Evolutionary conservation across 2,113 vertebrate genomes (phyloP).

Genomic region (Psilopsiagon aurifrons): DNA sequence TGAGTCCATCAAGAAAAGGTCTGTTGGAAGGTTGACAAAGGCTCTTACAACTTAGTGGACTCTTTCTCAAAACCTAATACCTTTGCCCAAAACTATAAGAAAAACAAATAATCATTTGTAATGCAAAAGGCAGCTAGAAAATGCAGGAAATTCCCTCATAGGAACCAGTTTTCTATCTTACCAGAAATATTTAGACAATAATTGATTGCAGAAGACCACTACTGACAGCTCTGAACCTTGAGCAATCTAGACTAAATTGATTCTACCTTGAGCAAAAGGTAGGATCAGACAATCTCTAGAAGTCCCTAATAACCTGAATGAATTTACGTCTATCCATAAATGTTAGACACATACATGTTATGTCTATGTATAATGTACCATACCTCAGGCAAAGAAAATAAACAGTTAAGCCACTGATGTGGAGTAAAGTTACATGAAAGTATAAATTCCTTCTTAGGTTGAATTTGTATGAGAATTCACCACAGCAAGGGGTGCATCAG

Average conservation of each 20-base stretch:
- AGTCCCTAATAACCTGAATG: not conserved
- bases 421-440: not conserved
- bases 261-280: not conserved
- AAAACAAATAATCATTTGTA: not conserved
- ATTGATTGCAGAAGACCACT: not conserved
- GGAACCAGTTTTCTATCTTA: not conserved
- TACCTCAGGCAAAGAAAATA: not conserved
- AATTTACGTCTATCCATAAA: not conserved
- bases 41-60: not conserved
- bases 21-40: not conserved
- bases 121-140: not conserved
- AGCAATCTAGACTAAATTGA: not conserved
- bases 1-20: not conserved
- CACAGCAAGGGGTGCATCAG: not conserved
- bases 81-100: not conserved
- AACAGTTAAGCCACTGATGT: not conserved
- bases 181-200: not conserved
- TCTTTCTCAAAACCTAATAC: not conserved
- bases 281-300: not conserved
- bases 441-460: not conserved
- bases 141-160: not conserved
- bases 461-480: not conserved
- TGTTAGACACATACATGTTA: not conserved
- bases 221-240: not conserved
- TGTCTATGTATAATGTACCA: not conserved